Base-by-base conservation (phyloP, 1,140 invertebrate genomes). In the Homarus americanus region DNA sequence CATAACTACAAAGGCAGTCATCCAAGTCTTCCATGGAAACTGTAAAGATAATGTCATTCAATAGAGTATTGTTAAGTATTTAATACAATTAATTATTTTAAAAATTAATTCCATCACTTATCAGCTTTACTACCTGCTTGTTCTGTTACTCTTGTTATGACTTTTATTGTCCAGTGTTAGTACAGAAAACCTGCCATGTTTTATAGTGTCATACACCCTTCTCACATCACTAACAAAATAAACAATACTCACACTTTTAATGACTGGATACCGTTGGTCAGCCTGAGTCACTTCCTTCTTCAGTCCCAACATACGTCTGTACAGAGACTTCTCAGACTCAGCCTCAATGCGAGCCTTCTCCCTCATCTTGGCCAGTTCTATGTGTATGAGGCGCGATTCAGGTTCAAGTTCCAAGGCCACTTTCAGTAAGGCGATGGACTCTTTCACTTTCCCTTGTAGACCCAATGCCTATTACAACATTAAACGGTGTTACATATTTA, bases 331-430 rank as follows among this genome's bases (percentile, higher is more conserved):
- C 82, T 92, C 92, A n/a, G 85, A 85, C 53, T 92, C 92, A 5
- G 89, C 72, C 73, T 91, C 69, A 66, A 34, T 38, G 7, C 92
- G 90, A 0, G 90, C 90, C 32, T 72, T 88, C 75, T 92, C 92
- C 49, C 79, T 32, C 63, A 93, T 80, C 84, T 91, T 91, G 53
- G 80, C 73, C 40, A 79, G 69, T 49, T 92, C 82, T 44, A 58
- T 72, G 95, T 94, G 58, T 38, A 96, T 95, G 32, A 94, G 94
- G 92, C 95, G 95, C 75, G 95, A 95, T 32, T 96, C 95, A 0
- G 96, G 96, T 91, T 96, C 95, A 34, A 96, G 93, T 78, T 95
- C 95, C 12, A 95, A 93, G 1, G 96, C 96, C 93, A 95, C 94
- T 79, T 95, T 95, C 40, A 97, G 93, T 15, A 69, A 88, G 5